phyloP scores from a whole-genome alignment of 2,888 invertebrate genomes.

The Lasioglossum vierecki region DNA sequence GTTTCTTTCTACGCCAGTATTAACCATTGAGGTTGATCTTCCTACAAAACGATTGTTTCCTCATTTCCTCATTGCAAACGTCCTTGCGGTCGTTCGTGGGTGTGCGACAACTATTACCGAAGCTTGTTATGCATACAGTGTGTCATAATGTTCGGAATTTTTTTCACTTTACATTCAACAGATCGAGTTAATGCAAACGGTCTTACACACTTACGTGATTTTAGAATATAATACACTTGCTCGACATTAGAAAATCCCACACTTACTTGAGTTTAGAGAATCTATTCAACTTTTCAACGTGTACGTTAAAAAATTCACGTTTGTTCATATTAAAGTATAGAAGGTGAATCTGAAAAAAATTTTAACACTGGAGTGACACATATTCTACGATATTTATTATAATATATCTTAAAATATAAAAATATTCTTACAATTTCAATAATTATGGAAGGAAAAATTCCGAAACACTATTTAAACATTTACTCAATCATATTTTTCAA shows the following conservation, averaged over 20 bases:
- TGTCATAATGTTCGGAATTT: background rate
- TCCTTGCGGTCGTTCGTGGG: constrained; percentile 51
- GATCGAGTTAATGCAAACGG: background rate
- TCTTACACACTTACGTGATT: background rate
- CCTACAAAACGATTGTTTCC: constrained; percentile 31
- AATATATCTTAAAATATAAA: no score
- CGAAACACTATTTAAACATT: background rate
- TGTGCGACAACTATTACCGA: constrained; percentile 23
- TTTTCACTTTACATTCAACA: background rate
- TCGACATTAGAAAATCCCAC: background rate
- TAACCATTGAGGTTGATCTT: constrained; percentile 10
- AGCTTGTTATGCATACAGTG: background rate
- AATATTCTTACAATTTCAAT: background rate
- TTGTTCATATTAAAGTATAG: no score
- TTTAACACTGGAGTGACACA: no score
- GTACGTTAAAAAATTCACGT: background rate
- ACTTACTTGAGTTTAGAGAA: no score
- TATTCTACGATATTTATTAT: no score
- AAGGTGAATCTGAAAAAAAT: no score
- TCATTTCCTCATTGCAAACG: constrained; percentile 29
- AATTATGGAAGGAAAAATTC: background rate
- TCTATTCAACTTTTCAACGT: background rate
- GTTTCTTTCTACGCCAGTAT: background rate
- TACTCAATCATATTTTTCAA: no score
- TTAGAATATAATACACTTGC: background rate